A percentile compares a stretch with the other conserved stretches of the same genome.
Evolutionary conservation across 2,797 vertebrate species (phyloP).

Genomic region (Sebastes vulpes): DNA sequence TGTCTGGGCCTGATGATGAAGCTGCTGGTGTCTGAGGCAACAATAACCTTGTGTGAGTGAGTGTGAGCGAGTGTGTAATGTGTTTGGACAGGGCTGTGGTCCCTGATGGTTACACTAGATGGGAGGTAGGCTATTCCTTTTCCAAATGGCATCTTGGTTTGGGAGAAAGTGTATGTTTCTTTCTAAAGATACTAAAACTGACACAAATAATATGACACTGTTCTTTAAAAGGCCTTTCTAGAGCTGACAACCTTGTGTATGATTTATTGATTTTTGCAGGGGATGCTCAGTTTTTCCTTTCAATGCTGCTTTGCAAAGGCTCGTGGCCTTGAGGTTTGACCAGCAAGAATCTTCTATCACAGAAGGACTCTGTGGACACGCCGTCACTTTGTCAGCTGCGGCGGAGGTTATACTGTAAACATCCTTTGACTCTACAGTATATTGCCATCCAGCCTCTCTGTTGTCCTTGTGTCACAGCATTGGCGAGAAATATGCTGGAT

Average conservation of each 20-base stretch:
- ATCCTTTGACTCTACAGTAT: constrained; percentile 23
- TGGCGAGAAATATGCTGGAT: constrained; percentile 26
- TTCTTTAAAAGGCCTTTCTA: neutral
- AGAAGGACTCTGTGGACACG: constrained; percentile 2
- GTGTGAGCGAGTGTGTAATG: constrained; percentile 36
- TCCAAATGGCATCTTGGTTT: constrained; percentile 4
- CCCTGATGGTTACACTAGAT: constrained; percentile 5
- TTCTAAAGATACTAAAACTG: neutral
- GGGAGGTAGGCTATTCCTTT: neutral
- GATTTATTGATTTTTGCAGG: constrained; percentile 8
- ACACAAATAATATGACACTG: neutral
- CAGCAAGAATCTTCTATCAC: neutral
- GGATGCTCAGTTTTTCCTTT: neutral
- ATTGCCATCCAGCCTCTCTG: neutral
- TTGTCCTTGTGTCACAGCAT: constrained; percentile 26
- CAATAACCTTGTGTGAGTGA: constrained; percentile 67
- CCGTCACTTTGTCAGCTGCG: constrained; percentile 10
- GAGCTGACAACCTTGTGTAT: neutral
- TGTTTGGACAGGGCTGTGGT: constrained; percentile 29
- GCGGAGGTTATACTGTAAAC: constrained; percentile 20
- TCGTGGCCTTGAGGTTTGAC: neutral
- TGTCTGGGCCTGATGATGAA: constrained; percentile 65
- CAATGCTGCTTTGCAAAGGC: constrained; percentile 4
- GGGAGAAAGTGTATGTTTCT: neutral
- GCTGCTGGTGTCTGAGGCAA: constrained; percentile 63